Percentiles rank a stretch among this genome's conserved stretches.
Evolutionary conservation across 2,113 vertebrate species (phyloP).

Genomic region (Tiliqua scincoides): DNA sequence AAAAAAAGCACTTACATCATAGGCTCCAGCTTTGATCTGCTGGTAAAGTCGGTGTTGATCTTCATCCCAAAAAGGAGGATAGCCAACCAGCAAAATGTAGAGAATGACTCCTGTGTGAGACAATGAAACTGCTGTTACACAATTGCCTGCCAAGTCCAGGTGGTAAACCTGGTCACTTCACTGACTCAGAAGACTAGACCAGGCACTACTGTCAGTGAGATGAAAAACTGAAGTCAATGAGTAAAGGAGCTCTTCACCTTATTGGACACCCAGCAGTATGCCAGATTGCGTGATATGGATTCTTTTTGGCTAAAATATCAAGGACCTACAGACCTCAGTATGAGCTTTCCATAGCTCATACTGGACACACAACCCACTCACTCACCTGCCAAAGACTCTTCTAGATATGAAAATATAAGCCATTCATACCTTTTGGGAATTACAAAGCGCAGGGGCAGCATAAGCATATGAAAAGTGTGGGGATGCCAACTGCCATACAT

Average conservation of each 20-base stretch:
- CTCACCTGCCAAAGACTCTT: background rate
- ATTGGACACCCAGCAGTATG: background rate
- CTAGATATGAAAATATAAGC: background rate
- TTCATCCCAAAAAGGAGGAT: constrained; percentile 98
- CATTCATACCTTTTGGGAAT: background rate
- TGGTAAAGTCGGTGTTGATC: constrained; percentile 98
- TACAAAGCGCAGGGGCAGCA: background rate
- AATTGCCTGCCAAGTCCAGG: background rate
- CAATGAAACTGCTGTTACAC: constrained; percentile 8
- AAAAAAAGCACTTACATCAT: constrained; percentile 84
- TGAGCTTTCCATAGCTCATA: background rate
- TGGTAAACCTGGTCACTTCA: background rate
- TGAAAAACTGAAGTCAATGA: background rate
- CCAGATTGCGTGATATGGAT: background rate
- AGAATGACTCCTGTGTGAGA: constrained; percentile 90
- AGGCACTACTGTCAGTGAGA: background rate
- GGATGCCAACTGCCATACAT: background rate
- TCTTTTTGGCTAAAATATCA: background rate
- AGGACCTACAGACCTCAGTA: background rate
- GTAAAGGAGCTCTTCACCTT: fast-evolving
- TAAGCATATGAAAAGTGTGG: background rate
- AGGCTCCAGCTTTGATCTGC: constrained; percentile 98
- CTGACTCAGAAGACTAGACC: background rate
- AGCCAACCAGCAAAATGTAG: constrained; percentile 96
- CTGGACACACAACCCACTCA: background rate